Conservation (phyloP, 2,888 invertebrate species). For the Euspilapteryx auroguttella region DNA sequence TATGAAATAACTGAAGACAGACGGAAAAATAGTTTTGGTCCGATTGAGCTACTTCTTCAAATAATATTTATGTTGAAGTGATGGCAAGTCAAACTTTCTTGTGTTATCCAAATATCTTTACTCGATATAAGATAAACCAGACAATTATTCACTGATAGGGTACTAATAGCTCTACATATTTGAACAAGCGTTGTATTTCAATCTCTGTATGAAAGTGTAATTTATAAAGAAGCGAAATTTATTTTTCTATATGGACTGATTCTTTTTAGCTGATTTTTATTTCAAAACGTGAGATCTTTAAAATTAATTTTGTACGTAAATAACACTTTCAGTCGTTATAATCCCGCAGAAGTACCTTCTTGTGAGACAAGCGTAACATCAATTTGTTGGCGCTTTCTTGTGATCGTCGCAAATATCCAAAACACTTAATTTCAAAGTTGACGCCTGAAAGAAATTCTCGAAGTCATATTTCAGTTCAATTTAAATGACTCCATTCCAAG, state of each 20-base stretch:
- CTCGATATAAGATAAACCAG: too few relatives aligned
- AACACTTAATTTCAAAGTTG: conserved; percentile 57
- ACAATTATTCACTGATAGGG: too few relatives aligned
- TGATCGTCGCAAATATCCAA: conserved; percentile 47
- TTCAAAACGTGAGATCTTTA: too few relatives aligned
- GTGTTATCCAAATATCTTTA: too few relatives aligned
- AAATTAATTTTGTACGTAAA: too few relatives aligned
- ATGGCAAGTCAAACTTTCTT: too few relatives aligned
- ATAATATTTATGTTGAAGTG: conserved; percentile 61
- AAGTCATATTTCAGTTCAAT: conserved; percentile 33
- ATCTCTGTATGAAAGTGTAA: too few relatives aligned
- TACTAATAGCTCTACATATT: too few relatives aligned
- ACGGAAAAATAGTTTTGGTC: conserved; percentile 48
- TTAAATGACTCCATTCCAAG: conserved; percentile 27
- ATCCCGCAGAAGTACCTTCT: conserved; percentile 31
- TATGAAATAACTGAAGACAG: conserved; percentile 62
- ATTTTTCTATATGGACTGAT: too few relatives aligned
- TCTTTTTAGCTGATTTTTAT: too few relatives aligned
- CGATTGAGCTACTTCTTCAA: conserved; percentile 49
- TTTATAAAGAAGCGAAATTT: too few relatives aligned
- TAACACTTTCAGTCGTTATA: conserved; percentile 42
- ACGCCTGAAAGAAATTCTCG: conserved; percentile 56
- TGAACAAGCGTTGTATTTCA: too few relatives aligned
- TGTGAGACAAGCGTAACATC: conserved; percentile 40
- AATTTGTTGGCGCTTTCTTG: conserved; percentile 51